Conservation (phyloP, 2,113 vertebrate genomes). For the Notothenia coriiceps region DNA sequence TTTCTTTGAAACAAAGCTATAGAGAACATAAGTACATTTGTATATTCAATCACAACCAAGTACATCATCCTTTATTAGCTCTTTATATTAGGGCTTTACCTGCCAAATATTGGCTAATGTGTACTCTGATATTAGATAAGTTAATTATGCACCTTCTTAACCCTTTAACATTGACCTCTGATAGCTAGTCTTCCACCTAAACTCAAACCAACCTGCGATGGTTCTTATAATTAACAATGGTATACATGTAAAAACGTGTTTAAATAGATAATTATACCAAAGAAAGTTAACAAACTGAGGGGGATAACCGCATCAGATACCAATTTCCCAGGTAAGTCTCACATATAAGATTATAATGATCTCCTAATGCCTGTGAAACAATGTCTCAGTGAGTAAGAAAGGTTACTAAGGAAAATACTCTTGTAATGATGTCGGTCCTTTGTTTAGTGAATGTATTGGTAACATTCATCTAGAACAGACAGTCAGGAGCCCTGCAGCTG, state of each 20-base stretch:
- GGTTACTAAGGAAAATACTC: slow-evolving; percentile 1
- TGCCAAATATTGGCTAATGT: background rate
- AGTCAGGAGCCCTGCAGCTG: slow-evolving; percentile 67
- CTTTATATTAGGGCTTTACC: background rate
- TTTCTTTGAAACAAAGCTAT: background rate
- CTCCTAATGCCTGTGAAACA: background rate
- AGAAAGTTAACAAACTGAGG: background rate
- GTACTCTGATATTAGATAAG: background rate
- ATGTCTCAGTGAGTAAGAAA: background rate
- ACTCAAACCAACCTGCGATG: background rate
- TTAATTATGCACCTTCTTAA: background rate
- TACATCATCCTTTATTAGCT: background rate
- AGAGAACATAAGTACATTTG: background rate
- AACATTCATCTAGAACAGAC: slow-evolving; percentile 32
- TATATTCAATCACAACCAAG: background rate
- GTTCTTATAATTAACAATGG: background rate
- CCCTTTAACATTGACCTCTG: background rate
- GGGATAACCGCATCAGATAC: background rate
- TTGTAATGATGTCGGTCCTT: slow-evolving; percentile 11
- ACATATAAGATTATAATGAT: background rate
- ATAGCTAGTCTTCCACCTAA: background rate
- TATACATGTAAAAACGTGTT: background rate
- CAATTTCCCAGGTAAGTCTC: background rate
- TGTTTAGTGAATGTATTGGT: slow-evolving; percentile 14
- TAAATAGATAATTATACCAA: background rate